A percentile compares a stretch with the other conserved stretches of the same genome.
Conservation (phyloP, 2,113 vertebrate genomes). For the Oncorhynchus clarkii region DNA sequence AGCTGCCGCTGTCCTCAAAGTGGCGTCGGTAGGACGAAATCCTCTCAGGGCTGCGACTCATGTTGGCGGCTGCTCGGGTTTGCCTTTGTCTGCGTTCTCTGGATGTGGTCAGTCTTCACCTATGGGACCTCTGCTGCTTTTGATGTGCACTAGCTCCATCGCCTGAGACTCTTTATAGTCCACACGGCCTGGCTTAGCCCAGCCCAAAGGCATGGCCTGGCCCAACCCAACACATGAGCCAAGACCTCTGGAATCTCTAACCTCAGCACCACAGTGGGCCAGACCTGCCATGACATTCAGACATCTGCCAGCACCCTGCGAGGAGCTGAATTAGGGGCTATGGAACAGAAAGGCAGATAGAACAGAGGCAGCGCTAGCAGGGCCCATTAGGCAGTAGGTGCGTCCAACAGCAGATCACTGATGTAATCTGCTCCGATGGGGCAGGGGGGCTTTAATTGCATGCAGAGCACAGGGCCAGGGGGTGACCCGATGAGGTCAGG, state of each 20-base stretch:
- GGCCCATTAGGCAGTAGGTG: conserved; percentile 52
- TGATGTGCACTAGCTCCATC: not conserved
- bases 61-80: conserved; percentile 29
- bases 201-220: conserved; percentile 2
- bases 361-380: conserved; percentile 8
- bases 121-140: conserved; percentile 2
- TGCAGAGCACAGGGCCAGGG: conserved; percentile 48
- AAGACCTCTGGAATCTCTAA: conserved; percentile 69
- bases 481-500: conserved; percentile 57
- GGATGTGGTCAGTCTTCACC: conserved; percentile 3
- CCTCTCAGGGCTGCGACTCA: conserved; percentile 73
- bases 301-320: conserved; percentile 66
- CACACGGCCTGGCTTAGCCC: not conserved
- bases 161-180: not conserved
- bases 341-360: conserved; percentile 9
- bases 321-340: conserved; percentile 38
- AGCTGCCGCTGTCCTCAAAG: conserved; percentile 69
- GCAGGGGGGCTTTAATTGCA: conserved; percentile 65
- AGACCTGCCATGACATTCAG: conserved; percentile 51
- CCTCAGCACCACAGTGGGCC: conserved; percentile 53
- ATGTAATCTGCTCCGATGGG: conserved; percentile 69
- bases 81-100: not conserved
- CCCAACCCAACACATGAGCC: conserved; percentile 50
- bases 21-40: conserved; percentile 76
- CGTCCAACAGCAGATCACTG: conserved; percentile 33